Conservation (phyloP, 2,113 vertebrate species). For the Rafetus swinhoei region DNA sequence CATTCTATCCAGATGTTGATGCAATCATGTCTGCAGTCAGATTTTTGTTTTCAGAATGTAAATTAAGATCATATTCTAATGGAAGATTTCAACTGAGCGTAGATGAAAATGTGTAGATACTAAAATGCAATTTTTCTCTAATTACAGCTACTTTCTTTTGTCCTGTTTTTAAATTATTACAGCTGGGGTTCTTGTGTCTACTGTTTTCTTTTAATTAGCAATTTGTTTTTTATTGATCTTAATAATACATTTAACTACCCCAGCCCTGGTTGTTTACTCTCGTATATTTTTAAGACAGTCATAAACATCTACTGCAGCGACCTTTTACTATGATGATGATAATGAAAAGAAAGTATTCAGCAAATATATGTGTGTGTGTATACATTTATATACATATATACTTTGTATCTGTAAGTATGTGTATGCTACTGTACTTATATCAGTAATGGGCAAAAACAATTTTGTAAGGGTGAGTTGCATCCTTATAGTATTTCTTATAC, state of each 20-base stretch:
- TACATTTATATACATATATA: not conserved
- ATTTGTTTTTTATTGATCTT: not conserved
- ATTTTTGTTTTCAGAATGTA: slow-evolving; percentile 6
- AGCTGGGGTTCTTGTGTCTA: not conserved
- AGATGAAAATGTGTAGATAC: not conserved
- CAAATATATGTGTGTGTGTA: not conserved
- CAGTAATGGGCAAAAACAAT: not conserved
- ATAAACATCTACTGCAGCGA: not conserved
- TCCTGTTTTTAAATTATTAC: not conserved
- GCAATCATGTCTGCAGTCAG: slow-evolving; percentile 62
- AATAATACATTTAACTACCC: not conserved
- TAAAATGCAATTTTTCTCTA: not conserved
- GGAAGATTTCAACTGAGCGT: not conserved
- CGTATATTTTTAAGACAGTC: not conserved
- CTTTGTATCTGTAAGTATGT: not conserved
- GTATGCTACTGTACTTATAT: not conserved
- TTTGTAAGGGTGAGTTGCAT: not conserved
- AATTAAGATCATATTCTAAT: slow-evolving; percentile 26
- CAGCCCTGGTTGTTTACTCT: not conserved
- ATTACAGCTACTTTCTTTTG: slow-evolving; percentile 12
- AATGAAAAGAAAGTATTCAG: not conserved
- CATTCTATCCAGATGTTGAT: slow-evolving; percentile 76
- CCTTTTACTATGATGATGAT: not conserved
- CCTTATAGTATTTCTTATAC: not conserved
- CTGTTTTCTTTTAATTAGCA: not conserved